Percentiles rank a stretch among this genome's conserved stretches.
Evolutionary conservation across 2,888 invertebrate species (phyloP).

Genomic region (Drosophila yooni): DNA sequence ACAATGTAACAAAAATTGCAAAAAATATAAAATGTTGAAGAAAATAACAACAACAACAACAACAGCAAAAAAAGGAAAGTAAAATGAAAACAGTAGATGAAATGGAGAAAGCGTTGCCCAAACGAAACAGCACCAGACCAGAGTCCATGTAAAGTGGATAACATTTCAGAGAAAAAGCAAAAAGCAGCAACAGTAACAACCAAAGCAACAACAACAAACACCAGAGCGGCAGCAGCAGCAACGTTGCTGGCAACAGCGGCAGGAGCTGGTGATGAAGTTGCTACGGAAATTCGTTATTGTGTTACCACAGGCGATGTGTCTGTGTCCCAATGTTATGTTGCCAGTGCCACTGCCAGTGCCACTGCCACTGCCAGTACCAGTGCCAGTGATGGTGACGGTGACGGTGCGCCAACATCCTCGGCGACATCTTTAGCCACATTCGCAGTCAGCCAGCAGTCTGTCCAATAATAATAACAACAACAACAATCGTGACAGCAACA

Average conservation of each 20-base stretch:
- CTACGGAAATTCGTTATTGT: constrained; percentile 83
- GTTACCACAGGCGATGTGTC: constrained; percentile 83
- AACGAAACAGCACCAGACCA: constrained; percentile 46
- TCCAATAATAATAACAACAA: constrained; percentile 55
- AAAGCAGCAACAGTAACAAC: constrained; percentile 35
- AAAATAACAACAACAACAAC: constrained; percentile 4
- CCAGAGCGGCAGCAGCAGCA: constrained; percentile 26
- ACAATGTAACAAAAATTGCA: constrained; percentile 28
- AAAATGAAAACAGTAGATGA: constrained; percentile 45
- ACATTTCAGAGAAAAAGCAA: constrained; percentile 63
- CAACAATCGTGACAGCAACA: constrained; percentile 14
- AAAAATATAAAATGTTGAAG: constrained; percentile 16
- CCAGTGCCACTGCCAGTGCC: constrained; percentile 25
- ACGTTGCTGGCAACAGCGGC: constrained; percentile 17
- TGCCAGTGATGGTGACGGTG: constrained; percentile 9
- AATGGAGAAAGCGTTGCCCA: constrained; percentile 42
- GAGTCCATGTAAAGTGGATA: constrained; percentile 73
- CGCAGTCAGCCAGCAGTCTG: constrained; percentile 46
- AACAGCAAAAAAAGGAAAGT: constrained; percentile 26
- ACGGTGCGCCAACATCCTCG: constrained; percentile 37
- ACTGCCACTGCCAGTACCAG: constrained; percentile 18
- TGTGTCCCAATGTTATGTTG: constrained; percentile 75
- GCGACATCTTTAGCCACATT: constrained; percentile 37
- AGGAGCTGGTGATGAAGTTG: constrained; percentile 72
- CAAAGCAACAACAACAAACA: constrained; percentile 16